Conservation (phyloP, 2,797 vertebrate species). For the Sebastes jordani region DNA sequence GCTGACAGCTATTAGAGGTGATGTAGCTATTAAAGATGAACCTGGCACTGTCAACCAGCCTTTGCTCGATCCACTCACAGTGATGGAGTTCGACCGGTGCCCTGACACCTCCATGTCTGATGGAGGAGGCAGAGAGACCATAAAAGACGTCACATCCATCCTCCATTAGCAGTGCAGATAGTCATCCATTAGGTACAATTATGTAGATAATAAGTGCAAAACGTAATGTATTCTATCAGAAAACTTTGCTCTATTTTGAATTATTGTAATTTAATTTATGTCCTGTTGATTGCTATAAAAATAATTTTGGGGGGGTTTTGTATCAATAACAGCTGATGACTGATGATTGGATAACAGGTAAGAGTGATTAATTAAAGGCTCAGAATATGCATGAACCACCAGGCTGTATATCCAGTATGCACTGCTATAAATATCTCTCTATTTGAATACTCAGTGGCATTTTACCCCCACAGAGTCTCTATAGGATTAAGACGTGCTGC, state of each 20-base stretch:
- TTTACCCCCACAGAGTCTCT: constrained; percentile 16
- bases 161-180: constrained; percentile 34
- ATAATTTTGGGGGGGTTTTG: neutral
- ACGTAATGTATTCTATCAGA: neutral
- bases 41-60: constrained; percentile 11
- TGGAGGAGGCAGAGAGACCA: constrained; percentile 32
- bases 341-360: neutral
- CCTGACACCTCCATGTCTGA: constrained; percentile 53
- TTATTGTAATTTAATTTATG: neutral
- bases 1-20: constrained; percentile 55
- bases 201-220: constrained; percentile 1
- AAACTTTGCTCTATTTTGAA: neutral
- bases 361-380: neutral
- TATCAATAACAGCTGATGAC: neutral
- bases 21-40: constrained; percentile 42
- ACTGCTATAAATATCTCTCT: constrained; percentile 9
- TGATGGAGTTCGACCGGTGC: constrained; percentile 16
- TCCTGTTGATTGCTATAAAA: neutral
- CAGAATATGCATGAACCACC: neutral
- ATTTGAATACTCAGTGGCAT: constrained; percentile 25
- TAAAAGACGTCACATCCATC: constrained; percentile 30
- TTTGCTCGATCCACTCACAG: constrained; percentile 32
- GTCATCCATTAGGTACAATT: constrained; percentile 11
- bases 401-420: neutral
- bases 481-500: neutral